These are phyloP conservation scores for Encarsia formosa DNA, from an alignment of 2,888 invertebrate genomes.

Conservation along the genomic window DNA sequence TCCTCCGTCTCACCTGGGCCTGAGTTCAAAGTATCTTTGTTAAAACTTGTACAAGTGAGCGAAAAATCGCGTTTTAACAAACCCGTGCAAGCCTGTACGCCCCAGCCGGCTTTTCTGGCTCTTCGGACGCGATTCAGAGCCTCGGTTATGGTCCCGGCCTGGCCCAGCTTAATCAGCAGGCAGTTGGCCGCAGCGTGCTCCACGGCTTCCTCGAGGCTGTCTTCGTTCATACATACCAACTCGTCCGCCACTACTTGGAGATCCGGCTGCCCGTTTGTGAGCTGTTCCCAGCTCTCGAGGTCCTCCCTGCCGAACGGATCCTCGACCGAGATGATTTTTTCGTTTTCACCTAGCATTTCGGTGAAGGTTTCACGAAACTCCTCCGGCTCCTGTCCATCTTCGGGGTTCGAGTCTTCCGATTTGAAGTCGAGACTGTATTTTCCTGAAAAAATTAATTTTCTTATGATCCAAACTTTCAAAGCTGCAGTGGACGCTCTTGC, in stretches of 20 bases:
- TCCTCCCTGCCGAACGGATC: slow-evolving; percentile 46
- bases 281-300: slow-evolving; percentile 42
- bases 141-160: slow-evolving; percentile 43
- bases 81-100: slow-evolving; percentile 36
- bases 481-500: too few relatives aligned
- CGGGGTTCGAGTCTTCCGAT: slow-evolving; percentile 42
- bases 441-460: too few relatives aligned
- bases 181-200: slow-evolving; percentile 40
- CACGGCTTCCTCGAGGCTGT: slow-evolving; percentile 41
- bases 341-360: too few relatives aligned
- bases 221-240: slow-evolving; percentile 40
- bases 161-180: slow-evolving; percentile 39
- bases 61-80: not conserved
- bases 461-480: too few relatives aligned
- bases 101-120: slow-evolving; percentile 40
- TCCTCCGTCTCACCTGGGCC: slow-evolving; percentile 45
- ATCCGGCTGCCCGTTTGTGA: slow-evolving; percentile 32
- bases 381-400: slow-evolving; percentile 39
- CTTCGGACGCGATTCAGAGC: slow-evolving; percentile 39
- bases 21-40: too few relatives aligned
- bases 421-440: slow-evolving; percentile 44
- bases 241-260: slow-evolving; percentile 43
- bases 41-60: too few relatives aligned
- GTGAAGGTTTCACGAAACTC: slow-evolving; percentile 38
- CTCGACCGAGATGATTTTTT: slow-evolving; percentile 44